Conservation (phyloP, 2,888 invertebrate species). For the Calliphora vomitoria region DNA sequence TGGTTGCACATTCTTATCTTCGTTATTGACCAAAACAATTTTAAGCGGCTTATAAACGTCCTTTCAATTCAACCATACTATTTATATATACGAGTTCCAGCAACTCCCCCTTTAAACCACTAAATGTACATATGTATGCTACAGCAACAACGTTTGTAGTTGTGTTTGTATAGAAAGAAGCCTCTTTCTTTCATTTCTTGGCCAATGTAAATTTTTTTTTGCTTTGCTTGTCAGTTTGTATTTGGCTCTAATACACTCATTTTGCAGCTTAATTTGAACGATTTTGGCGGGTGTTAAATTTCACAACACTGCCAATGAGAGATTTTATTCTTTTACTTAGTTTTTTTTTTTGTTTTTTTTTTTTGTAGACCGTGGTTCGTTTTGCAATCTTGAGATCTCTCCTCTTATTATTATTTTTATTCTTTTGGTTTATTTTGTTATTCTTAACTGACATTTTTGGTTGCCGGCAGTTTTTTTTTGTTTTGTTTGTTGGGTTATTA, state of each 20-base stretch:
- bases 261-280: constrained; percentile 75
- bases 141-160: too few species aligned
- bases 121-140: not conserved
- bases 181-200: constrained; percentile 13
- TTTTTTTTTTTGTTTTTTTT: not conserved
- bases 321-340: constrained; percentile 34
- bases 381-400: constrained; percentile 60
- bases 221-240: constrained; percentile 69
- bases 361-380: not conserved
- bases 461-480: constrained; percentile 34
- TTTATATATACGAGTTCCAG: constrained; percentile 60
- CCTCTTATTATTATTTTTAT: not conserved
- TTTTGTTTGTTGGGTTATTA: not conserved
- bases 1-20: constrained; percentile 54
- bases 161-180: constrained; percentile 1
- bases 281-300: constrained; percentile 74
- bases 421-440: constrained; percentile 1
- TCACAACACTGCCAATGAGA: constrained; percentile 56
- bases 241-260: constrained; percentile 74
- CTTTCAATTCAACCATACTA: constrained; percentile 50
- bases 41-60: constrained; percentile 72
- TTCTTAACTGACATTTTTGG: constrained; percentile 44
- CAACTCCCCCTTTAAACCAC: constrained; percentile 48
- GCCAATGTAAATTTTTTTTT: constrained; percentile 38
- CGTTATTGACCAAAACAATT: constrained; percentile 68